phyloP scores from a whole-genome alignment of 2,797 vertebrate species.

The Falco cherrug region DNA sequence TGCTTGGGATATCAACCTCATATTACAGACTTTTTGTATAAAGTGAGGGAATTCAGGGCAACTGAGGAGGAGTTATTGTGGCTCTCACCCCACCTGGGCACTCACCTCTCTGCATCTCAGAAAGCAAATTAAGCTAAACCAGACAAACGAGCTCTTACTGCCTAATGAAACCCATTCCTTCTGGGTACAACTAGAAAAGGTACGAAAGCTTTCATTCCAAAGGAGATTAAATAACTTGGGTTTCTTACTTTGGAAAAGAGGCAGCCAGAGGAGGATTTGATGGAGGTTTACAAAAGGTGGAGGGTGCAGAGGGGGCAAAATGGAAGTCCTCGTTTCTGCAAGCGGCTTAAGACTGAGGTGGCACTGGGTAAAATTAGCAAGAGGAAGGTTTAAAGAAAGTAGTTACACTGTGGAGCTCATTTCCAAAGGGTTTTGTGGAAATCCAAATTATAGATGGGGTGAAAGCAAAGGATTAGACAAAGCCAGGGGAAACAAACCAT shows the following conservation, averaged over 20 bases:
- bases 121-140: neutral
- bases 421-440: neutral
- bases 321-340: neutral
- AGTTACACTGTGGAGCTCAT: neutral
- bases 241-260: neutral
- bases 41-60: neutral
- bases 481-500: neutral
- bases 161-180: conserved; percentile 16
- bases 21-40: neutral
- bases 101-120: neutral
- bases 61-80: neutral
- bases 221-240: neutral
- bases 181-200: neutral
- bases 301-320: neutral
- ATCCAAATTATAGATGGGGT: neutral
- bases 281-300: neutral
- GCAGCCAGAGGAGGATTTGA: neutral
- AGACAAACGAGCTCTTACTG: neutral
- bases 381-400: neutral
- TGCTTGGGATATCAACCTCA: neutral
- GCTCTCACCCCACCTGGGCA: neutral
- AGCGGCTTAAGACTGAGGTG: neutral
- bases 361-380: neutral
- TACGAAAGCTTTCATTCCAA: neutral
- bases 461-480: neutral